These are phyloP conservation scores for Caenorhabditis virilis DNA, from an alignment of 2,888 invertebrate species.

Conservation along the genomic window DNA sequence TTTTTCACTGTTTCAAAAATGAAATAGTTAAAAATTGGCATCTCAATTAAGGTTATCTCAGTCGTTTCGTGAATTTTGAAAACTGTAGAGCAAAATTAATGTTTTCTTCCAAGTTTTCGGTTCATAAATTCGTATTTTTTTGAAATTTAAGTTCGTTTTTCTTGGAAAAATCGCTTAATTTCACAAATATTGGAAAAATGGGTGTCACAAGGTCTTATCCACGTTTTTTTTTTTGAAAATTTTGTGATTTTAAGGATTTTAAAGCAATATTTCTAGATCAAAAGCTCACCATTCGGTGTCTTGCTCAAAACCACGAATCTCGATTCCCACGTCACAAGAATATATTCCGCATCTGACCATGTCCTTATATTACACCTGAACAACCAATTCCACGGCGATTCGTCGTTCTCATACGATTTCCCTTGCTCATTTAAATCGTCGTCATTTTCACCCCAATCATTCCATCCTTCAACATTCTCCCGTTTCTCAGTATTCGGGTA, in stretches of 20 bases:
- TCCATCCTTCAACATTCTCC: slow-evolving; percentile 32
- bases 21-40: no score
- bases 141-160: no score
- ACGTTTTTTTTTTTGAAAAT: neutral
- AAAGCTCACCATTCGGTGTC: slow-evolving; percentile 20
- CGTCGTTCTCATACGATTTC: slow-evolving; percentile 15
- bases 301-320: slow-evolving; percentile 28
- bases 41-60: no score
- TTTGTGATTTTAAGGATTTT: no score
- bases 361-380: slow-evolving; percentile 25
- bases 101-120: no score
- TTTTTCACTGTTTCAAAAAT: no score
- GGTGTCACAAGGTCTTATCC: neutral
- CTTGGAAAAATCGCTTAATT: no score
- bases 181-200: no score
- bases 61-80: no score
- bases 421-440: slow-evolving; percentile 1
- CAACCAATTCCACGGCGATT: slow-evolving; percentile 28
- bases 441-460: slow-evolving; percentile 27
- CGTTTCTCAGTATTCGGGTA: slow-evolving; percentile 22
- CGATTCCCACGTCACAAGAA: slow-evolving; percentile 27
- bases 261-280: no score
- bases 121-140: no score
- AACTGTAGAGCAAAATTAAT: no score
- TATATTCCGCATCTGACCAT: slow-evolving; percentile 27